Evolutionary conservation across 1,140 invertebrate genomes (phyloP).

Genomic region (Ephestia elutella): DNA sequence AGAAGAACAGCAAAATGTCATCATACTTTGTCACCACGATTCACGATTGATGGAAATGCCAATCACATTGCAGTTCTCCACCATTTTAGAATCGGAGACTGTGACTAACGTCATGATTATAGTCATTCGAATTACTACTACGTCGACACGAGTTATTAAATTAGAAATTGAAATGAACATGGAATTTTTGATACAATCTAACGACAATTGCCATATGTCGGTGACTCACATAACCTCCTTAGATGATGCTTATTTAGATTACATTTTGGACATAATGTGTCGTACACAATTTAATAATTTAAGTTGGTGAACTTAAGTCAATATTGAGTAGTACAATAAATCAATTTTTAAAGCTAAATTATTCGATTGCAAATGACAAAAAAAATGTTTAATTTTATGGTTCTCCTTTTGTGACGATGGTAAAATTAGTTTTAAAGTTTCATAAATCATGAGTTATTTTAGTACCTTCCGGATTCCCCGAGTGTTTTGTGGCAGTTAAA

Average conservation of each 20-base stretch:
- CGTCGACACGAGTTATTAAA: neutral
- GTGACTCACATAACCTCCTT: neutral
- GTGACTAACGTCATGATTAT: no score
- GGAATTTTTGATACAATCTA: neutral
- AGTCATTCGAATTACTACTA: neutral
- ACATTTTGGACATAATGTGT: neutral
- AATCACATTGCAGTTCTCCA: no score
- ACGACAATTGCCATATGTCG: neutral
- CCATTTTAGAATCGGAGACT: no score
- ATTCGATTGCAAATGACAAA: no score
- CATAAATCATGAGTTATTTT: neutral
- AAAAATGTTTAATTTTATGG: no score
- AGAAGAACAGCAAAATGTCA: no score
- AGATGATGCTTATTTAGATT: neutral
- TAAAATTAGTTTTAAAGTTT: neutral
- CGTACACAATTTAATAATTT: no score
- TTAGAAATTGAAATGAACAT: neutral
- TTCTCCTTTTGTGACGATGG: neutral
- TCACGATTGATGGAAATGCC: no score
- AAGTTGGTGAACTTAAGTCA: no score
- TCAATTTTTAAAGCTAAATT: no score
- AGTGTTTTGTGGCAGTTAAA: neutral
- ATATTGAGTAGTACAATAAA: no score
- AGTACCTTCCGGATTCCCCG: neutral
- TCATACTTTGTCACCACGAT: no score